Conservation (phyloP, 2,113 vertebrate species). For the Catharus bicknelli region DNA sequence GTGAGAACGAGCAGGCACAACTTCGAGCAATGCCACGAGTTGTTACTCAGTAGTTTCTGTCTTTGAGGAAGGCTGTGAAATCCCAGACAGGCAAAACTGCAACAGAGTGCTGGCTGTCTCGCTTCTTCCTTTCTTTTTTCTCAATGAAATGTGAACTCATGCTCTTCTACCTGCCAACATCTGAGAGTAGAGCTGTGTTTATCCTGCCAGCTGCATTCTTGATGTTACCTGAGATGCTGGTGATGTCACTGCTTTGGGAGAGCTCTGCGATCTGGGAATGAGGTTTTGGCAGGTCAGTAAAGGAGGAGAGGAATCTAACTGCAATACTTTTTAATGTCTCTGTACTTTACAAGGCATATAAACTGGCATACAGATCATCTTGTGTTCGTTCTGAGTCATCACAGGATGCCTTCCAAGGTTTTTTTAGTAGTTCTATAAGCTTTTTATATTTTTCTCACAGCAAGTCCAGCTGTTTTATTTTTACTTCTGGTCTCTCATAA, state of each 20-base stretch:
- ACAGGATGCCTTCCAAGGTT: background rate
- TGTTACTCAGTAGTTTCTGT: background rate
- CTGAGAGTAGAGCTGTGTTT: constrained; percentile 3
- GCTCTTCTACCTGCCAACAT: constrained; percentile 9
- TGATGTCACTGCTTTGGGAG: constrained; percentile 5
- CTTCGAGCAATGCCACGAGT: fast-evolving
- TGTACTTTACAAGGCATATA: constrained; percentile 4
- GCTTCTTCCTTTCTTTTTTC: background rate
- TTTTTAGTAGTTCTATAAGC: background rate
- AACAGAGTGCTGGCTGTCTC: background rate
- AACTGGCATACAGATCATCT: background rate
- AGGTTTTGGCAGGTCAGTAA: constrained; percentile 45
- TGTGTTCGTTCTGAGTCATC: background rate
- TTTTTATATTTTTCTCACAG: background rate
- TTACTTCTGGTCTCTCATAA: background rate
- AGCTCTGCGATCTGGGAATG: background rate
- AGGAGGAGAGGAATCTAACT: constrained; percentile 19
- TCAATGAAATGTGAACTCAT: constrained; percentile 38
- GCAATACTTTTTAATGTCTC: background rate
- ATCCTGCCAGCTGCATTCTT: background rate
- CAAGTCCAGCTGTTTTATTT: background rate
- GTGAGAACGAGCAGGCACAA: background rate
- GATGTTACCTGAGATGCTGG: background rate
- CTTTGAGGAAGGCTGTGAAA: background rate
- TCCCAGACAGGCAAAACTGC: too few species aligned